phyloP scores from a whole-genome alignment of 2,888 invertebrate species.

The Kryphioiulus occultus region DNA sequence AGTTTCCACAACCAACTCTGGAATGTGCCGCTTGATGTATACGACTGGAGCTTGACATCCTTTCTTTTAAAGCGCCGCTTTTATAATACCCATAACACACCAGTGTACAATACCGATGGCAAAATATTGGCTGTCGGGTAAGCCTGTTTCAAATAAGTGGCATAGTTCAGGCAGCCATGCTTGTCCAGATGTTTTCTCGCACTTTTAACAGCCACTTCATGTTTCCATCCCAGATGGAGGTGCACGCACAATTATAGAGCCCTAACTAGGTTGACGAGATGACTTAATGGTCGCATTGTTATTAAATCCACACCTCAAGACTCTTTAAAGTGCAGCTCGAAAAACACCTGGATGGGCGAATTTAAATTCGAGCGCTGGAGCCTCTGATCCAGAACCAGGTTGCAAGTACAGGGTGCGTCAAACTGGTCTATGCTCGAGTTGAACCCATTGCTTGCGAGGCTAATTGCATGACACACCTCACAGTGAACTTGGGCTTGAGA shows the following conservation, averaged over 20 bases:
- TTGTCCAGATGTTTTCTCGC: conserved; percentile 45
- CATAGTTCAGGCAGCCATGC: neutral
- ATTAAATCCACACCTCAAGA: conserved; percentile 22
- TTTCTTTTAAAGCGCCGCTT: conserved; percentile 18
- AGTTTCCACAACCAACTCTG: too few relatives aligned
- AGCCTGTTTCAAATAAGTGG: conserved; percentile 12
- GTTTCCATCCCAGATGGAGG: conserved; percentile 24
- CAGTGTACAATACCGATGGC: conserved; percentile 12
- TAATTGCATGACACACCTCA: conserved; percentile 1
- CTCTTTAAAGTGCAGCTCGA: neutral
- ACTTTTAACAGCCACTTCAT: conserved; percentile 47
- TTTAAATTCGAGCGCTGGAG: too few relatives aligned
- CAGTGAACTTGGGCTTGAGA: neutral
- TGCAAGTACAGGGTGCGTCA: too few relatives aligned
- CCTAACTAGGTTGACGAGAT: conserved; percentile 48
- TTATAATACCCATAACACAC: neutral
- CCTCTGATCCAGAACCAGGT: too few relatives aligned
- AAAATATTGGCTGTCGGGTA: conserved; percentile 24
- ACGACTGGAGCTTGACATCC: neutral
- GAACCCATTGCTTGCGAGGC: neutral
- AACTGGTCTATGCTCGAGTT: neutral
- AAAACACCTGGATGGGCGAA: conserved; percentile 28
- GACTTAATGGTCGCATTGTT: conserved; percentile 41
- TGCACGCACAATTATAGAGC: conserved; percentile 37
- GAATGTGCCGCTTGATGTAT: too few relatives aligned